A percentile compares a stretch with the other conserved stretches of the same genome.
phyloP scores from a whole-genome alignment of 2,113 vertebrate genomes.

The Catharus bicknelli region DNA sequence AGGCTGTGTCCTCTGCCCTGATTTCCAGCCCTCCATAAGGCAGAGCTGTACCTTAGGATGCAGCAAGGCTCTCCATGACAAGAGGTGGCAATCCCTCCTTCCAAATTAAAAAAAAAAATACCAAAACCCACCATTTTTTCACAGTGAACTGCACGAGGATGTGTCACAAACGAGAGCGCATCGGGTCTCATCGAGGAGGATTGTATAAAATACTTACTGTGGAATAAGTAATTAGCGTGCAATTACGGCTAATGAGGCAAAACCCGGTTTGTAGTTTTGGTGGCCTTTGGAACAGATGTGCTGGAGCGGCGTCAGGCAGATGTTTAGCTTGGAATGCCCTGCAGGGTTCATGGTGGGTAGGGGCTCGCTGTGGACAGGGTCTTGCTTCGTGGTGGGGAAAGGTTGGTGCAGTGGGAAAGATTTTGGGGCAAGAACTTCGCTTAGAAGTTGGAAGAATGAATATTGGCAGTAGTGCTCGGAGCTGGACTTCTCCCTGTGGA shows the following conservation, averaged over 20 bases:
- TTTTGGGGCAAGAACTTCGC: neutral
- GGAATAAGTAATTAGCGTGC: neutral
- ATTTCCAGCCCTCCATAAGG: neutral
- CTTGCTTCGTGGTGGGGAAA: neutral
- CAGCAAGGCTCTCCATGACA: neutral
- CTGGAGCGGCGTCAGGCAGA: neutral
- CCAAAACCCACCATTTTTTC: neutral
- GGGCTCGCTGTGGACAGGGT: neutral
- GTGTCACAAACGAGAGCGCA: neutral
- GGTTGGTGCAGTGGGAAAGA: neutral
- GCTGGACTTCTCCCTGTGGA: accelerated
- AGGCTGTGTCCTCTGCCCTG: neutral
- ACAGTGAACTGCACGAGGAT: neutral
- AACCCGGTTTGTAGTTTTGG: neutral
- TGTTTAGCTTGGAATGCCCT: neutral
- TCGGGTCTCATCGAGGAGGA: neutral
- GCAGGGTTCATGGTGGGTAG: neutral
- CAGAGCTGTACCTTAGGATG: neutral
- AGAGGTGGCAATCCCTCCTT: neutral
- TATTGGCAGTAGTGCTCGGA: neutral
- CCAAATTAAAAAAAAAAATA: neutral
- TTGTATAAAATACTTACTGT: neutral
- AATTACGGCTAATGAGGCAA: neutral
- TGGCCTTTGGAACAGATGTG: neutral
- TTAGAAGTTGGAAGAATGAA: neutral